Base-by-base conservation (phyloP, 2,113 vertebrate species). In the Lutjanus erythropterus region DNA sequence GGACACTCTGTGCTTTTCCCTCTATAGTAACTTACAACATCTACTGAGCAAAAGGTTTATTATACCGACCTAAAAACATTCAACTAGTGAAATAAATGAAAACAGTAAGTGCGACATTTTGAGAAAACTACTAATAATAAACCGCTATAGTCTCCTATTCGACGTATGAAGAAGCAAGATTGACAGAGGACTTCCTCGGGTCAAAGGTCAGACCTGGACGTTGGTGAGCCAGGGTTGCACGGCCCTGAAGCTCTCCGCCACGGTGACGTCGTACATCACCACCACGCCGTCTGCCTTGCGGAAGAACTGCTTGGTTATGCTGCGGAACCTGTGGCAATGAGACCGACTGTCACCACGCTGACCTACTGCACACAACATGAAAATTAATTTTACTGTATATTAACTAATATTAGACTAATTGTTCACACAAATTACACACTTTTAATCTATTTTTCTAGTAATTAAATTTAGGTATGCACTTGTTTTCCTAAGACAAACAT, bases 251-350 rank as follows among this genome's bases (percentile, higher is more conserved):
- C 96, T 97, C 58, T 96, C 94, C 82, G 87, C 93, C 80, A 93
- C 89, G 0, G 97, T 98, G 90, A 98, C 93, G 39, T 98, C 97
- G 3, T 98, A 98, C 94, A 97, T 96, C 84, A 99, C 86, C 61
- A 97, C 93, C 74, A 98, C 95, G 0, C 97, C 97, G 14, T 99
- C 97, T 0, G 96, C 97, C 92, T 97, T 98, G 46, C 97, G 94
- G 83, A 98, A 98, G 93, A 99, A 99, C 92, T 99, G 97, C 87
- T 97, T 98, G 60, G 97, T 97, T 81, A 98, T 96, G 85, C 97
- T 97, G 70, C 93, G 94, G 75, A 96, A 99, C 94, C 98, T 98
- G 88, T 11, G 60, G 9, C 33, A 27, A 64, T 3, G 11, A 9
- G 6, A 15, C 12, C 2, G 0, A 37, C 53, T 3, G 19, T 69